Conservation (phyloP, 2,888 invertebrate species). For the Ptychoptera contaminata region DNA sequence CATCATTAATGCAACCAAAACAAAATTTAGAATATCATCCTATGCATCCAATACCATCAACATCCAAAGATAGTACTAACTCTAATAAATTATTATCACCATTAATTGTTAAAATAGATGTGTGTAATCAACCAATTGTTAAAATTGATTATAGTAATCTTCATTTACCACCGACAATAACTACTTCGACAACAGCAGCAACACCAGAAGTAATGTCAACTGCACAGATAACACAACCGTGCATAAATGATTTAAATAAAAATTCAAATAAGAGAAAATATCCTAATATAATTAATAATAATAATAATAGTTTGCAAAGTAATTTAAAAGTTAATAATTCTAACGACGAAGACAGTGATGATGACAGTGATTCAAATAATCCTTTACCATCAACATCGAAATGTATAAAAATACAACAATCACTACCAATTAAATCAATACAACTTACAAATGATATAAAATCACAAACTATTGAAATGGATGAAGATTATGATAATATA, state of each 20-base stretch:
- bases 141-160: slow-evolving; percentile 30
- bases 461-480: slow-evolving; percentile 25
- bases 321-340: neutral
- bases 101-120: slow-evolving; percentile 7
- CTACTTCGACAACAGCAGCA: slow-evolving; percentile 5
- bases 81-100: neutral
- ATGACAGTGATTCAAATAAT: slow-evolving; percentile 15
- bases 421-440: neutral
- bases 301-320: too few relatives aligned
- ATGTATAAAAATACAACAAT: too few relatives aligned
- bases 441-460: slow-evolving; percentile 14
- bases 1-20: too few relatives aligned
- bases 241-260: slow-evolving; percentile 9
- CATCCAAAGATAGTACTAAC: neutral
- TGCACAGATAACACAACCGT: slow-evolving; percentile 5
- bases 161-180: slow-evolving; percentile 6
- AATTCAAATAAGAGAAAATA: too few relatives aligned
- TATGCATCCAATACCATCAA: neutral
- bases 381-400: too few relatives aligned
- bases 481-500: slow-evolving; percentile 32
- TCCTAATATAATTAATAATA: too few relatives aligned
- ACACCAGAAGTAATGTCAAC: slow-evolving; percentile 8
- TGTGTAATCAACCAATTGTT: slow-evolving; percentile 26
- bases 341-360: neutral
- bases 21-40: neutral